A percentile compares a stretch with the other conserved stretches of the same genome.
phyloP scores from a whole-genome alignment of 37 sponge, comb jelly and placozoan genomes.

The Mnemiopsis leidyi region DNA sequence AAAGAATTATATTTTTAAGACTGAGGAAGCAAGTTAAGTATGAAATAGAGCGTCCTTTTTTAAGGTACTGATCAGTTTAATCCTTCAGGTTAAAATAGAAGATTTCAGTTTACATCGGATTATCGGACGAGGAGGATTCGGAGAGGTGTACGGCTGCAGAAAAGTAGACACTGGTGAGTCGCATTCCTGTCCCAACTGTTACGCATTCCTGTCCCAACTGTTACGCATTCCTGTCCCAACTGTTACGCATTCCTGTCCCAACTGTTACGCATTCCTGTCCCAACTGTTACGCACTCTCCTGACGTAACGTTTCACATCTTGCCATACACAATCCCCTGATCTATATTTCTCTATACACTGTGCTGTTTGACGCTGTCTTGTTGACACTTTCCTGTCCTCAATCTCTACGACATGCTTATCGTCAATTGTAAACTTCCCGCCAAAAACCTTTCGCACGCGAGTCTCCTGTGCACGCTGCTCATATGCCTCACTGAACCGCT shows the following conservation, averaged over 20 bases:
- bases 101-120: constrained; percentile 95
- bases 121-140: constrained; percentile 97
- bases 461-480: not conserved
- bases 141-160: constrained; percentile 96
- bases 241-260: not conserved
- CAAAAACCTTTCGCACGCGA: not conserved
- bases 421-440: constrained; percentile 4
- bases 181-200: not conserved
- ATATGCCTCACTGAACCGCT: not conserved
- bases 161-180: constrained; percentile 91
- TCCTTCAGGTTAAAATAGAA: constrained; percentile 76
- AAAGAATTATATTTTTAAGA: too few species aligned
- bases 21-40: too few species aligned
- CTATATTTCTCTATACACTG: not conserved
- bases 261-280: not conserved
- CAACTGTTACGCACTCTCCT: not conserved
- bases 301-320: not conserved
- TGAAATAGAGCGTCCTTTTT: too few species aligned
- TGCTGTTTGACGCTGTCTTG: not conserved
- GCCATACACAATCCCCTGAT: not conserved
- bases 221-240: not conserved
- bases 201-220: not conserved
- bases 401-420: not conserved
- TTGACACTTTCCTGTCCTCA: not conserved
- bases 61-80: too few species aligned